A percentile compares a stretch with the other conserved stretches of the same genome.
Evolutionary conservation across 2,113 vertebrate genomes (phyloP).

Genomic region (Gavialis gangeticus): DNA sequence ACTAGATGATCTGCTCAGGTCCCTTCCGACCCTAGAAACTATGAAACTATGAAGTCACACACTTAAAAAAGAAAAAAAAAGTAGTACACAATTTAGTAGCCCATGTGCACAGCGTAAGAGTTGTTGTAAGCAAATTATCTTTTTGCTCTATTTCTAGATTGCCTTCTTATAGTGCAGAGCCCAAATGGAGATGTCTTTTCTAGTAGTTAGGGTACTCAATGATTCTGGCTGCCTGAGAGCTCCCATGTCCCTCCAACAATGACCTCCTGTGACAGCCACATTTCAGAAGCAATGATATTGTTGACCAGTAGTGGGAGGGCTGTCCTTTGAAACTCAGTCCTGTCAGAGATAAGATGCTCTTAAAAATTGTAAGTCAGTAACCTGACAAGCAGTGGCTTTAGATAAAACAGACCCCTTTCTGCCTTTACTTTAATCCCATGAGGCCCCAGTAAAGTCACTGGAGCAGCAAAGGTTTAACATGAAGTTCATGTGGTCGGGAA

Average conservation of each 20-base stretch:
- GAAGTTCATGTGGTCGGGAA: not conserved
- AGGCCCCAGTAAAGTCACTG: not conserved
- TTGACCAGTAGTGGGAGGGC: not conserved
- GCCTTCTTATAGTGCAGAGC: not conserved
- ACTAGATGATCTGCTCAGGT: too few relatives aligned
- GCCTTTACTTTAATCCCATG: not conserved
- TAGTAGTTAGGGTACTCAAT: not conserved
- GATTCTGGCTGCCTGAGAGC: not conserved
- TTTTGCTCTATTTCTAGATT: conserved; percentile 4
- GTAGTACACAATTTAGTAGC: not conserved
- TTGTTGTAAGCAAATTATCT: not conserved
- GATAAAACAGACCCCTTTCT: not conserved
- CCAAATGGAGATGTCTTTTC: not conserved
- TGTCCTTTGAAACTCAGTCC: not conserved
- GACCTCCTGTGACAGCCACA: not conserved
- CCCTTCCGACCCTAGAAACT: too few relatives aligned
- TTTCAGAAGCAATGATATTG: not conserved
- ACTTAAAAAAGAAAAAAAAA: not conserved
- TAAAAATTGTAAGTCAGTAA: not conserved
- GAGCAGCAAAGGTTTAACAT: not conserved
- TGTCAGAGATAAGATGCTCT: not conserved
- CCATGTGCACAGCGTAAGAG: fast-evolving
- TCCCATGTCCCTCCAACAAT: not conserved
- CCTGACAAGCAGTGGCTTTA: not conserved
- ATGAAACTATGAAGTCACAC: too few relatives aligned